A percentile compares a stretch with the other conserved stretches of the same genome.
Evolutionary conservation across 2,113 vertebrate species (phyloP).

Genomic region (Ciconia boyciana): DNA sequence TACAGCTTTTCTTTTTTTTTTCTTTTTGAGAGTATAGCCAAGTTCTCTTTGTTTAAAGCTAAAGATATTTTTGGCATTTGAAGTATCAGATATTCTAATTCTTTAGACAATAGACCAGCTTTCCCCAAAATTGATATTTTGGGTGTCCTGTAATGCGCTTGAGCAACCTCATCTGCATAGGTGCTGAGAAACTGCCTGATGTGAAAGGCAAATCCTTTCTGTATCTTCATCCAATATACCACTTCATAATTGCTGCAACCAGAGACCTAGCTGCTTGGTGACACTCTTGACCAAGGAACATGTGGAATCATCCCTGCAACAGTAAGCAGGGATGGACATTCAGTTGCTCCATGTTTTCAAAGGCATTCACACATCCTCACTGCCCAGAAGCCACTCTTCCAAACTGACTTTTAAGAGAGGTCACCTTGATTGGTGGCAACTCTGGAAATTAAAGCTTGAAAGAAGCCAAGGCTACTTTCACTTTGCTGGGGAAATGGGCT

Average conservation of each 20-base stretch:
- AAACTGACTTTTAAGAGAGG: background rate
- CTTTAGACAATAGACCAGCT: background rate
- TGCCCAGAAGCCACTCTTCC: background rate
- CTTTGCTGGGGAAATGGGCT: background rate
- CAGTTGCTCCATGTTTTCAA: background rate
- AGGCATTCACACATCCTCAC: background rate
- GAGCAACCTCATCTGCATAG: background rate
- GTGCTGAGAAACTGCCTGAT: background rate
- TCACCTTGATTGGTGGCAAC: background rate
- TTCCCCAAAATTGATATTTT: background rate
- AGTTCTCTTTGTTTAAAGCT: background rate
- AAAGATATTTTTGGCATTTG: background rate
- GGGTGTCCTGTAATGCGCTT: rapidly evolving
- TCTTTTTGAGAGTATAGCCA: rapidly evolving
- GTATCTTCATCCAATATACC: rapidly evolving
- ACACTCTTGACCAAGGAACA: background rate
- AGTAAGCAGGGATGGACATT: background rate
- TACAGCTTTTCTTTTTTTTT: background rate
- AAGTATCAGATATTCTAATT: background rate
- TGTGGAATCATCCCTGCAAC: rapidly evolving
- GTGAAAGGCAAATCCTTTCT: background rate
- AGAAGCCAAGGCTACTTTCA: background rate
- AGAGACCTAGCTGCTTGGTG: background rate
- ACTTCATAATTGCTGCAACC: background rate
- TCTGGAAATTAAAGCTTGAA: background rate